Evolutionary conservation across 1,140 invertebrate genomes (phyloP), one percentile per base, ranked within the genome.

Genomic region (Monochamus saltuarius): DNA sequence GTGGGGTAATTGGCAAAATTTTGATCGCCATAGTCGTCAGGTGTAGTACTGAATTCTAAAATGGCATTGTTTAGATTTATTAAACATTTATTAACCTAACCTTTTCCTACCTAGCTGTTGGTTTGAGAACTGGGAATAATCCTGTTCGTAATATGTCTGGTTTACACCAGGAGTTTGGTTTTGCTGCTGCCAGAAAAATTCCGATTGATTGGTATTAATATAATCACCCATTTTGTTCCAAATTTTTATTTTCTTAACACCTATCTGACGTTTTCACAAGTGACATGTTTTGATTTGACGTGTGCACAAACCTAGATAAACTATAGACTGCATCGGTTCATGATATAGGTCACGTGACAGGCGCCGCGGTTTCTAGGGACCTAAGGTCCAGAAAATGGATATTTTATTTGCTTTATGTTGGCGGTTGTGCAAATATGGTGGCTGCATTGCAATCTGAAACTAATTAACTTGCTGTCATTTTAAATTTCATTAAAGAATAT

Each of bases 31-130:
- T 60, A 71, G 37, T 68, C 65, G 19, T 62, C 60, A 29, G 63
- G 17, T 13, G 65, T 59, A n/a, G n/a, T n/a, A n/a, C 67, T 67
- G 51, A 69, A 71, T 14, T 71, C 69, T 71, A 47, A 14, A 71
- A 70, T 38, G n/a, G 6, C 17, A 9, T 11, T 8, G 22, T 34
- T 43, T 45, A 50, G n/a, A 10, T 22, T 34, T 3, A 42, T 9
- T 16, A 13, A 10, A n/a, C 3, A 11, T 2, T 13, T n/a, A 2
- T 43, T 40, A n/a, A 11, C n/a, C 10, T 13, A 34, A n/a, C n/a
- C 47, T 9, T 37, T 11, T 46, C 13, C 10, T 16, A 70, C 66
- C 68, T 54, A 67, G 39, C 47, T 61, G 52, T 63, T 65, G 66
- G 22, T 62, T 65, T 52, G 59, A 45, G 52, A 70, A 66, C 50